These are phyloP conservation scores for Pocillopora meandrina DNA, from an alignment of 92 coral and sea anemone genomes.

Conservation along the genomic window DNA sequence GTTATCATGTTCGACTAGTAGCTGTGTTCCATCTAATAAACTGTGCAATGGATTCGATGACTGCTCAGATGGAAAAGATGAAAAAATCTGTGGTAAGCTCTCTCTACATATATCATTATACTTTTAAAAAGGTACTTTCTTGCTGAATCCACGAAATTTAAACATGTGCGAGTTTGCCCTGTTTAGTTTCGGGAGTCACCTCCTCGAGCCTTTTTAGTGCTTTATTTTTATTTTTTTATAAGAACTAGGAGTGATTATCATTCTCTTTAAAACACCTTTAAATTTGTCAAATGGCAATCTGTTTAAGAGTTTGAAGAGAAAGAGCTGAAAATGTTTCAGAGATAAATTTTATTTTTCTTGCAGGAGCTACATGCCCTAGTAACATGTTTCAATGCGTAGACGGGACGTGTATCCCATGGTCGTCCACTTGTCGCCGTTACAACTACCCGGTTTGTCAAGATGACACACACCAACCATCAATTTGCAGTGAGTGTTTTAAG, in stretches of 20 bases:
- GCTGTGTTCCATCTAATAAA: slow-evolving; percentile 48
- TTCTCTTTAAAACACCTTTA: too few species aligned
- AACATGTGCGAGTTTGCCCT: too few species aligned
- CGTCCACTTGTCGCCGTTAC: slow-evolving; percentile 26
- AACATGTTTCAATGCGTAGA: slow-evolving; percentile 37
- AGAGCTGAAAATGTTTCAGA: too few species aligned
- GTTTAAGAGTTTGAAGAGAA: too few species aligned
- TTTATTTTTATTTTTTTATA: too few species aligned
- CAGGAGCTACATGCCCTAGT: slow-evolving; percentile 13
- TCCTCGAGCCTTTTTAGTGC: too few species aligned
- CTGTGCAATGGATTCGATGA: slow-evolving; percentile 54
- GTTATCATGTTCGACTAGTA: slow-evolving; percentile 52
- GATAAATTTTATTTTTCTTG: neutral
- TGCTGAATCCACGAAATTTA: too few species aligned
- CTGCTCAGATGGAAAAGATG: slow-evolving; percentile 67
- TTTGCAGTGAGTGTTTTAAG: slow-evolving; percentile 10
- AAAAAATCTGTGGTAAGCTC: slow-evolving; percentile 55
- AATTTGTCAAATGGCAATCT: too few species aligned
- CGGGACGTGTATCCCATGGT: slow-evolving; percentile 38
- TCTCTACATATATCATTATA: too few species aligned
- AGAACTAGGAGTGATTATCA: too few species aligned
- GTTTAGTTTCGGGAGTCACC: too few species aligned
- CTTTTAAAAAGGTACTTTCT: too few species aligned
- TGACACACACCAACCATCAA: slow-evolving; percentile 11
- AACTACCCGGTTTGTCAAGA: slow-evolving; percentile 16